Evolutionary conservation across 2,888 invertebrate species (phyloP), one percentile per base, ranked within the genome.

Genomic region (Monopis laevigella): DNA sequence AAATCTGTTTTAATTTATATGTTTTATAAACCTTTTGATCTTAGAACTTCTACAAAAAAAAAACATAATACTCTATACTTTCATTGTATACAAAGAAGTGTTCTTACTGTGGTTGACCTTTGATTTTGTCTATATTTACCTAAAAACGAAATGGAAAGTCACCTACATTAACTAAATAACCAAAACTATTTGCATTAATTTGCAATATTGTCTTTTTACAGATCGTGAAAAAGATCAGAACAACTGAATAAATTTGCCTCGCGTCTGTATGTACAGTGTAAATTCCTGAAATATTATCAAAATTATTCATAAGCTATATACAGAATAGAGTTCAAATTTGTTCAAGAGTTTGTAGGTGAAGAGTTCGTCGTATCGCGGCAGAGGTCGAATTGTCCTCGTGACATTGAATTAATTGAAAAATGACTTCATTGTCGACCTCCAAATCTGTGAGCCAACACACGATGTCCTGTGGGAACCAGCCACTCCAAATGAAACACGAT

Each of bases 371-470:
- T 27, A 16, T 6, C n/a, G n/a, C 55, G 53, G 55, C 56, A 59
- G 62, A 70, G 71, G 66, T 65, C 72, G 59, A 43, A 41, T 47
- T 59, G 72, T 67, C 69, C 74, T 63, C 60, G 60, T 70, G 74
- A 71, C 74, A 72, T 75, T 77, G 73, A 52, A 57, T 58, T 70
- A 69, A 75, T 75, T 77, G 73, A 65, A 73, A 73, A 70, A 74
- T 73, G 62, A 71, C 71, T 66, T 30, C 28, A 39, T 26, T 16
- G 14, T 14, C 65, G 73, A 69, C 72, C 72, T 72, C 61, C 57
- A 59, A 58, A 53, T 55, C 56, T 55, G 58, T 58, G 55, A 60
- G 61, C 65, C 59, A 62, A 57, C 58, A 57, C 58, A 57, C 50
- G 53, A 54, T 47, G 51, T 48, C 50, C 52, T 63, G 64, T 68